These are phyloP conservation scores for Maniola hyperantus DNA, from an alignment of 2,888 invertebrate species.

Conservation along the genomic window DNA sequence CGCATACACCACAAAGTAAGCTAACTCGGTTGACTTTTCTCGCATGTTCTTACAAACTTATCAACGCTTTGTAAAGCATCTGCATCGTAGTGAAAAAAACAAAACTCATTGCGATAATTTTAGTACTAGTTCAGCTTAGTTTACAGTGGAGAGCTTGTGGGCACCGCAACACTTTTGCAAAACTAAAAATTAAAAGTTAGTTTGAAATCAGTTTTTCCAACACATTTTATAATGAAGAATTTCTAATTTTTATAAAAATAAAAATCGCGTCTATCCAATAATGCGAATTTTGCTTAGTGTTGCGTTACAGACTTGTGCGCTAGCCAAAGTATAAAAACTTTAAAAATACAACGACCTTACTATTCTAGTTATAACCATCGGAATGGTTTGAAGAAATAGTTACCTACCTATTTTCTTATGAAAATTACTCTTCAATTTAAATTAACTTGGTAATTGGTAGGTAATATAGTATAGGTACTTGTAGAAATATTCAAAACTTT, in stretches of 20 bases:
- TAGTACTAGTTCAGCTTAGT: neutral
- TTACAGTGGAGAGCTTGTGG: neutral
- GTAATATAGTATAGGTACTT: neutral
- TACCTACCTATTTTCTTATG: neutral
- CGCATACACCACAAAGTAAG: neutral
- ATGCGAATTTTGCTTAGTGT: neutral
- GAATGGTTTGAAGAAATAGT: conserved; percentile 23
- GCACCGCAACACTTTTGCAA: no score
- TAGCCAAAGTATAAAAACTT: conserved; percentile 12
- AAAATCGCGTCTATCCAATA: no score
- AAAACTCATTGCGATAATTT: neutral
- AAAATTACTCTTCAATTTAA: conserved; percentile 39
- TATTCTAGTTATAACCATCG: conserved; percentile 29
- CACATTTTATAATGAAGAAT: neutral
- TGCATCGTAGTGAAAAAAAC: no score
- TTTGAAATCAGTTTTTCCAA: neutral
- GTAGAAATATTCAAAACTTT: conserved; percentile 6
- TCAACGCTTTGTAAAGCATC: no score
- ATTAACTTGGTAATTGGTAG: conserved; percentile 7
- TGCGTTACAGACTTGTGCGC: neutral
- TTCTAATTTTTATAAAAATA: neutral
- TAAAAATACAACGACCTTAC: conserved; percentile 26
- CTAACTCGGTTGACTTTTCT: no score
- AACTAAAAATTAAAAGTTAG: no score
- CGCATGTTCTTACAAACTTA: no score